A percentile compares a stretch with the other conserved stretches of the same genome.
Evolutionary conservation across 2,797 vertebrate species (phyloP).

Genomic region (Diplodus sargus): DNA sequence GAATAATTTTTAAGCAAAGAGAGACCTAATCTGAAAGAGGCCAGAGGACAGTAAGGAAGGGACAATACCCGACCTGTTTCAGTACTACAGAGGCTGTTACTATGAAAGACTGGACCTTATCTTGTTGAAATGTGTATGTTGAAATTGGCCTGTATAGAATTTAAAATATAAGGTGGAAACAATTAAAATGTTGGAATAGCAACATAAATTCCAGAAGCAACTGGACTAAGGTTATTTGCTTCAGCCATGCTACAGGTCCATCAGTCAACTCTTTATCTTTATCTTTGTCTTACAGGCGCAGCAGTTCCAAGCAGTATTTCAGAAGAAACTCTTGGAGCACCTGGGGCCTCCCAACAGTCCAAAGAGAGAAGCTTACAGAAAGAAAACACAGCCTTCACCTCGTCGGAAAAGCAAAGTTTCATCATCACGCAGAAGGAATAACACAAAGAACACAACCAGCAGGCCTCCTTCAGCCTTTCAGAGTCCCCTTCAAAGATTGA

Average conservation of each 20-base stretch:
- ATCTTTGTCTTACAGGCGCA: conserved; percentile 52
- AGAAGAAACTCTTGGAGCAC: conserved; percentile 59
- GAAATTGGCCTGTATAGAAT: not conserved
- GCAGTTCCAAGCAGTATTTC: conserved; percentile 67
- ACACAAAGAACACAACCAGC: conserved; percentile 7
- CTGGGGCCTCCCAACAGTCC: conserved; percentile 54
- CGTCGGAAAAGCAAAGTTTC: conserved; percentile 29
- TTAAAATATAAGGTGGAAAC: not conserved
- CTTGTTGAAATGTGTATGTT: too few relatives aligned
- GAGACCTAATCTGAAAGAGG: not conserved
- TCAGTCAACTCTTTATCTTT: conserved; percentile 10
- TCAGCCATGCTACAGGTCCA: conserved; percentile 1
- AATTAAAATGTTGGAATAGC: not conserved
- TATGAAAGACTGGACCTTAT: too few relatives aligned
- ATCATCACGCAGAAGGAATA: conserved; percentile 33
- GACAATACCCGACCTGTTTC: not conserved
- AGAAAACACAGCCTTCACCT: conserved; percentile 35
- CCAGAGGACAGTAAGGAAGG: not conserved
- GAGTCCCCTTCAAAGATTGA: not conserved
- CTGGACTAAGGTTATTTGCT: conserved; percentile 24
- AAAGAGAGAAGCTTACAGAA: conserved; percentile 57
- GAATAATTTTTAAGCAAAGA: not conserved
- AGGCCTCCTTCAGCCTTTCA: not conserved
- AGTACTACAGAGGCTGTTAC: not conserved
- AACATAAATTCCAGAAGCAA: too few relatives aligned